Percentiles rank a stretch among this genome's conserved stretches.
These are phyloP conservation scores for Mylabris phalerata DNA, from an alignment of 1,140 invertebrate species.

Conservation along the genomic window DNA sequence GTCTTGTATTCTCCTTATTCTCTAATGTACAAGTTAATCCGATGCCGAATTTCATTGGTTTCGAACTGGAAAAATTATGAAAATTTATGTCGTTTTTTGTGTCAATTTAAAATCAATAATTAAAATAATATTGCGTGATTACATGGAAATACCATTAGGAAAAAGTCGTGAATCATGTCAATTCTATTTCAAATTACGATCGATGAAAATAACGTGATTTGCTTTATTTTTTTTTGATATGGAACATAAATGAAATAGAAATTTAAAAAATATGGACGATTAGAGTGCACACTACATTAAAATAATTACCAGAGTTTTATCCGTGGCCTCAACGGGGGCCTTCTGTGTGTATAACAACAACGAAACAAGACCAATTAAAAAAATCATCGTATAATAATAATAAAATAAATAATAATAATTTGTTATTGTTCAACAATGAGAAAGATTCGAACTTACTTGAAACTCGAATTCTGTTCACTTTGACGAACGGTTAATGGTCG, in stretches of 20 bases:
- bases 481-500: slow-evolving; percentile 62
- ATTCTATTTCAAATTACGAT: not conserved
- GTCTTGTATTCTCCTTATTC: slow-evolving; percentile 79
- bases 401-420: too few relatives aligned
- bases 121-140: too few relatives aligned
- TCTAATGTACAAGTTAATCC: slow-evolving; percentile 65
- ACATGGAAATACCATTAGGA: too few relatives aligned
- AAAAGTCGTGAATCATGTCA: too few relatives aligned
- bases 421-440: not conserved
- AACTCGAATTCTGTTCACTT: slow-evolving; percentile 53
- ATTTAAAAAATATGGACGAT: slow-evolving; percentile 4
- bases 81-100: too few relatives aligned
- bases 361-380: too few relatives aligned
- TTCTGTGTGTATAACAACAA: slow-evolving; percentile 46
- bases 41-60: slow-evolving; percentile 69
- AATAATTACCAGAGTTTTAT: slow-evolving; percentile 81
- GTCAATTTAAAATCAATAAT: too few relatives aligned
- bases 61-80: slow-evolving; percentile 50
- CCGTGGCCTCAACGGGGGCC: slow-evolving; percentile 79
- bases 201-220: not conserved
- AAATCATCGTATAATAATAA: too few relatives aligned
- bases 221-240: not conserved
- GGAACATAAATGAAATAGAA: not conserved
- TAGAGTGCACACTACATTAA: slow-evolving; percentile 10
- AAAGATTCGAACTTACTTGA: slow-evolving; percentile 46